phyloP scores from a whole-genome alignment of 2,888 invertebrate species.

The Latheticus oryzae region DNA sequence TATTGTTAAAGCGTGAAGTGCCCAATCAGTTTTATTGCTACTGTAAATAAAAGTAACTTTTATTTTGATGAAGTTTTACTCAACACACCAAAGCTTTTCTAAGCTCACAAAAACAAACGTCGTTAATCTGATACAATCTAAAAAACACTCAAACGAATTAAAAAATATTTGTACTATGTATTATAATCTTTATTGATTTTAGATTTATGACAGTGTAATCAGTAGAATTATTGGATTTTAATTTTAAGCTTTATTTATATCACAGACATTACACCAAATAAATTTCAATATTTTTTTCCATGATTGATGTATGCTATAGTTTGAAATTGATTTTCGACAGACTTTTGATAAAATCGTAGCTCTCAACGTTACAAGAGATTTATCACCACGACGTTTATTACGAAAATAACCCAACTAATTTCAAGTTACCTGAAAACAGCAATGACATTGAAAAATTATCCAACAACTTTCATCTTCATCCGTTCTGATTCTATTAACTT shows the following conservation, averaged over 20 bases:
- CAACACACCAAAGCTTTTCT: constrained; percentile 33
- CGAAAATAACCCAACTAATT: constrained; percentile 28
- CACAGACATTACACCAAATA: constrained; percentile 20
- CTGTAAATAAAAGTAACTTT: constrained; percentile 39
- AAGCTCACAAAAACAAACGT: constrained; percentile 11
- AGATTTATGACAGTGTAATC: background rate
- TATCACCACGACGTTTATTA: constrained; percentile 26
- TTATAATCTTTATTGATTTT: too few species aligned
- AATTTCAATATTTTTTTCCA: constrained; percentile 20
- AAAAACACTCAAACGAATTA: too few species aligned
- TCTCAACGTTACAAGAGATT: constrained; percentile 27
- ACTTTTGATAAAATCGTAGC: constrained; percentile 22
- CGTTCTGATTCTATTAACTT: background rate
- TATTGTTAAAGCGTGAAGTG: constrained; percentile 47
- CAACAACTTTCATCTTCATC: constrained; percentile 5
- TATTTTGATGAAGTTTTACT: constrained; percentile 34
- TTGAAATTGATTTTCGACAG: constrained; percentile 21
- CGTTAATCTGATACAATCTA: constrained; percentile 7
- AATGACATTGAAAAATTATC: constrained; percentile 29
- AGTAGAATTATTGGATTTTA: too few species aligned
- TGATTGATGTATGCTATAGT: constrained; percentile 22
- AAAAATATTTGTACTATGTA: too few species aligned
- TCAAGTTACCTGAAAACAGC: constrained; percentile 15
- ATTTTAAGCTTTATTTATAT: too few species aligned
- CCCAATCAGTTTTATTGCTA: constrained; percentile 44